These are phyloP conservation scores for Synergus japonicus DNA, from an alignment of 2,888 invertebrate species.

Conservation along the genomic window DNA sequence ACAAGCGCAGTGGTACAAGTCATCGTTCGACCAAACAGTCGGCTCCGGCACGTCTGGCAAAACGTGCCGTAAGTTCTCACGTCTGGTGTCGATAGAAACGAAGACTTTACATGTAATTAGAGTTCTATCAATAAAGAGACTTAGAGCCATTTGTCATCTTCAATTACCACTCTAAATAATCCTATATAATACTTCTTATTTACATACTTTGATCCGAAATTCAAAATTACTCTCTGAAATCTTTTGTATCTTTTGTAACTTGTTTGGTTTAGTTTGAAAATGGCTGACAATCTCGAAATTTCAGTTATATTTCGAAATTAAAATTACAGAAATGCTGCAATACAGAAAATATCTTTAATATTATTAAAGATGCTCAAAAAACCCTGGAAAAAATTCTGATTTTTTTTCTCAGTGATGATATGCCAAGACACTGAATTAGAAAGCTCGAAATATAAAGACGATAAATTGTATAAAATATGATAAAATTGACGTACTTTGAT, in stretches of 20 bases:
- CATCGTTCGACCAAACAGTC: constrained; percentile 52
- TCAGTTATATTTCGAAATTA: too few relatives aligned
- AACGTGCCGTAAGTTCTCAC: constrained; percentile 12
- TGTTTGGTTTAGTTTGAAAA: too few relatives aligned
- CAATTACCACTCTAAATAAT: too few relatives aligned
- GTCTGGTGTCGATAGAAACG: constrained; percentile 4
- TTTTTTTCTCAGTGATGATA: not conserved
- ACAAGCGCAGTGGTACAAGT: constrained; percentile 53
- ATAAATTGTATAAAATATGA: not conserved
- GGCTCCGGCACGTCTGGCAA: constrained; percentile 38
- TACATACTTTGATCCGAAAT: not conserved
- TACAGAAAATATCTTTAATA: too few relatives aligned
- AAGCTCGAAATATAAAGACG: not conserved
- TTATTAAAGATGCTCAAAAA: too few relatives aligned
- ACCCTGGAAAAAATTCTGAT: too few relatives aligned
- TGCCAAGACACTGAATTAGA: not conserved
- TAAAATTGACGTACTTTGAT: constrained; percentile 23
- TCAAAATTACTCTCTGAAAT: not conserved
- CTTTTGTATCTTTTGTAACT: not conserved
- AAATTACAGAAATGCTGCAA: too few relatives aligned
- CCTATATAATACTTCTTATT: too few relatives aligned
- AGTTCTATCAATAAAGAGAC: too few relatives aligned
- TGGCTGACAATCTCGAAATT: too few relatives aligned
- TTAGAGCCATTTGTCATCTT: too few relatives aligned
- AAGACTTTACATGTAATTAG: not conserved